Evolutionary conservation across 2,888 invertebrate species (phyloP).

Genomic region (Cantharis nigra): DNA sequence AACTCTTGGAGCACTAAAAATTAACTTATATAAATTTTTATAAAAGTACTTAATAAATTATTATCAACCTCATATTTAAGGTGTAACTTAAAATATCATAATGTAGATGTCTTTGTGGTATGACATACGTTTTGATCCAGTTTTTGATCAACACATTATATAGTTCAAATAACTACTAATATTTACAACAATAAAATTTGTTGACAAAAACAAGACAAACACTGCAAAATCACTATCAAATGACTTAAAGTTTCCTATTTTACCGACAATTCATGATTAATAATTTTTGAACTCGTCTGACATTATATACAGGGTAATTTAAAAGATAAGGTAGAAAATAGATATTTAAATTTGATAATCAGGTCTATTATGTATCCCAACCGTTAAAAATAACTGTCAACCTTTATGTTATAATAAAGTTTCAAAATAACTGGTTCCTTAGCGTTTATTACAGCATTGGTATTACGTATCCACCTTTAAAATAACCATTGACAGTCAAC

Average conservation of each 20-base stretch:
- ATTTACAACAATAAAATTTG: not conserved
- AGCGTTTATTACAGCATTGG: no score
- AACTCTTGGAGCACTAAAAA: slow-evolving; percentile 51
- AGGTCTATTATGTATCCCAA: no score
- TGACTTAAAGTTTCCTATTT: not conserved
- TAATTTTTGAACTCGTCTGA: not conserved
- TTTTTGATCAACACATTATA: not conserved
- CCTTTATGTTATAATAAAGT: no score
- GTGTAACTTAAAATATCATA: not conserved
- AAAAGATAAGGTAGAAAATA: not conserved
- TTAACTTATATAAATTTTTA: not conserved
- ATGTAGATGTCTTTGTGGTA: not conserved
- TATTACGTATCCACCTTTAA: no score
- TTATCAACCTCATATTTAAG: not conserved
- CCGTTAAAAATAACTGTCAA: no score
- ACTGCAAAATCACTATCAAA: not conserved
- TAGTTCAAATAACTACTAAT: not conserved
- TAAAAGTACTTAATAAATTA: not conserved
- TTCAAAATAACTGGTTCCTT: no score
- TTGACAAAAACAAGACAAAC: not conserved
- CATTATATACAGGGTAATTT: not conserved
- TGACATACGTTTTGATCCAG: not conserved
- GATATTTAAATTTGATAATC: no score
- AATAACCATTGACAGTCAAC: no score
- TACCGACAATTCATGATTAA: not conserved